These are phyloP conservation scores for Halocynthia aurantium DNA, from an alignment of 23 tunicate species.

Conservation along the genomic window DNA sequence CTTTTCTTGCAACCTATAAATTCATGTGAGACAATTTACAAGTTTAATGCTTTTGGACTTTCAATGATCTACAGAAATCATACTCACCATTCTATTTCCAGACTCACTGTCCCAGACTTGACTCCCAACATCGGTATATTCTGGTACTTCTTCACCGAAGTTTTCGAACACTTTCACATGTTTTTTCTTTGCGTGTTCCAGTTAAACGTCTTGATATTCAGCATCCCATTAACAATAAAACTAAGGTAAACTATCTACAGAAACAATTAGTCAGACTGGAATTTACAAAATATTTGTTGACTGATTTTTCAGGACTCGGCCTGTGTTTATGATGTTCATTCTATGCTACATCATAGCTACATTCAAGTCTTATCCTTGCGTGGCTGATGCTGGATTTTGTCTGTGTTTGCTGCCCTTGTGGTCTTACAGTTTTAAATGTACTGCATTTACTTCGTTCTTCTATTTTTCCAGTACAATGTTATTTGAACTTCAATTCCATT, in stretches of 20 bases:
- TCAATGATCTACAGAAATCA: background rate
- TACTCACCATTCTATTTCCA: background rate
- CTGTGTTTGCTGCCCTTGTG: constrained; percentile 66
- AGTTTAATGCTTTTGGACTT: background rate
- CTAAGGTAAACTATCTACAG: constrained; percentile 25
- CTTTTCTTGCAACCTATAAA: constrained; percentile 16
- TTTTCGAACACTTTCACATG: constrained; percentile 73
- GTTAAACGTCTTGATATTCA: constrained; percentile 54
- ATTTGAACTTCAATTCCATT: background rate
- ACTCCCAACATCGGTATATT: constrained; percentile 90
- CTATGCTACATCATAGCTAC: constrained; percentile 38
- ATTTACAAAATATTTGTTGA: background rate
- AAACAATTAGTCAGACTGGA: background rate
- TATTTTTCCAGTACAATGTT: too few relatives aligned
- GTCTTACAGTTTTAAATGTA: constrained; percentile 63
- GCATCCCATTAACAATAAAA: constrained; percentile 68
- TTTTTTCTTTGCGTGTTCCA: constrained; percentile 85
- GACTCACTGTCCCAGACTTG: constrained; percentile 71
- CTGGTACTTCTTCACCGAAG: constrained; percentile 96
- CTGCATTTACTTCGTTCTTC: constrained; percentile 1
- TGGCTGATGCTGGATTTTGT: constrained; percentile 79
- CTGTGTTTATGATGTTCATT: constrained; percentile 46
- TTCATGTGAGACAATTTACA: constrained; percentile 6
- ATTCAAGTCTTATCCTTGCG: constrained; percentile 71
- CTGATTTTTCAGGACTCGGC: constrained; percentile 33